These are phyloP conservation scores for Hormaphis cornu DNA, from an alignment of 1,140 invertebrate genomes.

Conservation along the genomic window DNA sequence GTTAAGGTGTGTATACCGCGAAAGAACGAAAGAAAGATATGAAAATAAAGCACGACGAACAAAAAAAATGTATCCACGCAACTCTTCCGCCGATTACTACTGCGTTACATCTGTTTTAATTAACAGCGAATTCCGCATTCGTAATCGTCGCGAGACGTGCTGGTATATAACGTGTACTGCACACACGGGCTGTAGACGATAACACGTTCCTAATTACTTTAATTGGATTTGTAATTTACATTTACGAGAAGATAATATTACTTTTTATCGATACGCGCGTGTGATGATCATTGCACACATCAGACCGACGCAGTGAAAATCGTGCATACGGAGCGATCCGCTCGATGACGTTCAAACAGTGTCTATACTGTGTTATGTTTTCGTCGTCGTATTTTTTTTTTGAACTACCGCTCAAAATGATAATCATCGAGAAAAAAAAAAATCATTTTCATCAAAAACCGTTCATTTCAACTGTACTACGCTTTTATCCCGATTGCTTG, in stretches of 20 bases:
- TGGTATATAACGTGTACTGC: not conserved
- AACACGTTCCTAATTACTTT: slow-evolving; percentile 21
- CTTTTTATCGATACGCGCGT: not conserved
- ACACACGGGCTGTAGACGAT: not conserved
- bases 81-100: not conserved
- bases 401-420: too few species aligned
- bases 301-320: too few species aligned
- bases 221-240: slow-evolving; percentile 29
- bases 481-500: too few species aligned
- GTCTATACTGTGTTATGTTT: too few species aligned
- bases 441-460: too few species aligned
- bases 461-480: too few species aligned
- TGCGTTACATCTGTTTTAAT: slow-evolving; percentile 28
- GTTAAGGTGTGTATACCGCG: too few species aligned
- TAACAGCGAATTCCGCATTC: slow-evolving; percentile 1
- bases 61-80: not conserved
- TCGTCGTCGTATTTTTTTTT: too few species aligned
- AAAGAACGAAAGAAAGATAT: not conserved
- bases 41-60: not conserved
- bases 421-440: too few species aligned
- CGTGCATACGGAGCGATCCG: too few species aligned
- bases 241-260: not conserved
- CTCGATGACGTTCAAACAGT: too few species aligned
- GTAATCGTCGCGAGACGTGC: not conserved
- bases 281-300: not conserved